Base-by-base conservation (phyloP, 1,140 invertebrate genomes). In the Bombus superbus region DNA sequence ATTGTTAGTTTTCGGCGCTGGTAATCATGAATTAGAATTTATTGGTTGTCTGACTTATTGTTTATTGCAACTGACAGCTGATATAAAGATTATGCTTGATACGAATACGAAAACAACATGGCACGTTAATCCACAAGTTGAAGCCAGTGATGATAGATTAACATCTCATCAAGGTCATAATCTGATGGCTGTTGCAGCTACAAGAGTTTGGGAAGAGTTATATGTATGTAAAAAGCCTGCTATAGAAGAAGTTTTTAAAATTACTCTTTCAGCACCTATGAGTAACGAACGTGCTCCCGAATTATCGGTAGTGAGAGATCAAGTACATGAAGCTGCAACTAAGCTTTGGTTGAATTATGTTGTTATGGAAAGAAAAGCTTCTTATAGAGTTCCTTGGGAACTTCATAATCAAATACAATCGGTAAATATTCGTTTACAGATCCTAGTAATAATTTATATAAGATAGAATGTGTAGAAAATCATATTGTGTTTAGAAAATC, bases 171-270 rank as follows among this genome's bases (percentile, higher is more conserved):
- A 98, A 95, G 97, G 97, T 86, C 97, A 98, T 79, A 98, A 98
- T 94, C 95, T 99, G 59, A 98, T 99, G 95, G 97, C 97, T 5
- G 97, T 97, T 25, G 98, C 98, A 28, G 98, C 99, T 1, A 97
- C 97, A 62, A 96, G 98, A 88, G 98, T 99, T 1, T 99, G 99
- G 99, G 98, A 99, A 91, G 99, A 99, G 94, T 94, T 99, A 13
- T 99, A 99, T 93, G 97, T 98, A 3, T 98, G 97, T 91, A 99
- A 99, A 93, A 99, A 99, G 95, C 98, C 98, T 0, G 98, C 99
- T 5, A 98, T 98, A 79, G 98, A 98, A 92, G 98, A 98, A 93
- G 97, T 99, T 69, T 99, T 99, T 92, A 99, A 99, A 95, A 97
- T 98, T 22, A 97, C 97, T 44, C 95, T 99, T 10, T 96, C 96